A percentile compares a stretch with the other conserved stretches of the same genome.
These are phyloP conservation scores for Hydroisotoma schaefferi DNA, from an alignment of 2,888 invertebrate species.

Conservation along the genomic window DNA sequence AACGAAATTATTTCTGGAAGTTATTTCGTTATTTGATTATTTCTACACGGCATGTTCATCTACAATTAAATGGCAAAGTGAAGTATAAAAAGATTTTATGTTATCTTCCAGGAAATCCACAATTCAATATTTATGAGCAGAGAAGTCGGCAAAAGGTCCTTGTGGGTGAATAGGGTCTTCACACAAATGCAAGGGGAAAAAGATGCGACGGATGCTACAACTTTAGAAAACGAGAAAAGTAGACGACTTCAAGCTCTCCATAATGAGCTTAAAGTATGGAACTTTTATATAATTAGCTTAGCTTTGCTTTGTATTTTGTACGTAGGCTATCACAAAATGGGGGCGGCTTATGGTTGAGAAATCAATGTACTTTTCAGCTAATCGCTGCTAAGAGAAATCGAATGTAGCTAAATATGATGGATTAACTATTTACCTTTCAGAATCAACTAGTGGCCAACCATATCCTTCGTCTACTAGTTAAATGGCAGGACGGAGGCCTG, in stretches of 20 bases:
- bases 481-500: slow-evolving; percentile 53
- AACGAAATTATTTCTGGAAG: too few relatives aligned
- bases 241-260: slow-evolving; percentile 67
- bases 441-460: slow-evolving; percentile 70
- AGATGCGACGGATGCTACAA: slow-evolving; percentile 55
- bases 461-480: slow-evolving; percentile 62
- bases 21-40: too few relatives aligned
- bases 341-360: not conserved
- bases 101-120: slow-evolving; percentile 64
- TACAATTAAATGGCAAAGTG: too few relatives aligned
- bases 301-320: not conserved
- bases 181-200: slow-evolving; percentile 57
- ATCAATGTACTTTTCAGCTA: too few relatives aligned
- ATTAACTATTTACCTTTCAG: slow-evolving; percentile 52
- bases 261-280: slow-evolving; percentile 65
- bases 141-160: slow-evolving; percentile 71
- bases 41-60: too few relatives aligned
- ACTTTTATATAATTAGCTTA: slow-evolving; percentile 7
- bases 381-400: too few relatives aligned
- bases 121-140: slow-evolving; percentile 76
- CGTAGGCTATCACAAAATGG: not conserved
- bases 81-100: too few relatives aligned
- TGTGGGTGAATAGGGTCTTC: slow-evolving; percentile 70
- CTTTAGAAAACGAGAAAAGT: slow-evolving; percentile 63
- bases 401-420: not conserved